These are phyloP conservation scores for Alosa sapidissima DNA, from an alignment of 2,797 vertebrate genomes.

Conservation along the genomic window DNA sequence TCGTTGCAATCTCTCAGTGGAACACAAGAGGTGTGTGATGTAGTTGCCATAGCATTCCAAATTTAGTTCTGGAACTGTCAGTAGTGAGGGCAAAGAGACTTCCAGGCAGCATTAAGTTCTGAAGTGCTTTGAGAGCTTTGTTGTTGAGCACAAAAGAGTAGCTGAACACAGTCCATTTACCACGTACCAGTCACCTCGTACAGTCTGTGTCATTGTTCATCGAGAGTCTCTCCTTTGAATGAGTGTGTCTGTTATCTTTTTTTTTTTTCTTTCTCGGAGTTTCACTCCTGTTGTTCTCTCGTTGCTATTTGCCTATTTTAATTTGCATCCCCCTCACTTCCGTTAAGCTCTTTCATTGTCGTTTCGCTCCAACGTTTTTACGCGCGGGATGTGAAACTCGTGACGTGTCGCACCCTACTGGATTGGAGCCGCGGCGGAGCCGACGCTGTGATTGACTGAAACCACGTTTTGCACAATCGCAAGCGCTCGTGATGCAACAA, in stretches of 20 bases:
- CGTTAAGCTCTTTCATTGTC: neutral
- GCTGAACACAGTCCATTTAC: too few relatives aligned
- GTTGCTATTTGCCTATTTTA: neutral
- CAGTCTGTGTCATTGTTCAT: neutral
- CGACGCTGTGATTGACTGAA: neutral
- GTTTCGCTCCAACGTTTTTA: neutral
- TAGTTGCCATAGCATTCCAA: neutral
- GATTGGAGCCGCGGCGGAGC: neutral
- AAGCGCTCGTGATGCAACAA: neutral
- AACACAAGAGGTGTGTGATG: neutral
- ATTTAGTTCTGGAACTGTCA: neutral
- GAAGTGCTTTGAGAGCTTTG: too few relatives aligned
- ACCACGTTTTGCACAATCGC: neutral
- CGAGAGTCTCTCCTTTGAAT: neutral
- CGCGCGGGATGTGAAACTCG: neutral
- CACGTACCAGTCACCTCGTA: too few relatives aligned
- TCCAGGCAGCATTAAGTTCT: too few relatives aligned
- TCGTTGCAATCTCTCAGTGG: neutral
- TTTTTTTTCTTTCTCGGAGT: neutral
- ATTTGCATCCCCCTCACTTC: slow-evolving; percentile 12
- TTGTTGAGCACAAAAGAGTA: too few relatives aligned
- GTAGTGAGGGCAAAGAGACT: neutral
- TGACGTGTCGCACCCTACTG: neutral
- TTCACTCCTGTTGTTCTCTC: neutral
- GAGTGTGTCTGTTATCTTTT: neutral